Evolutionary conservation across 1,140 invertebrate species (phyloP), one percentile per base, ranked within the genome.

Genomic region (Hirudo medicinalis): DNA sequence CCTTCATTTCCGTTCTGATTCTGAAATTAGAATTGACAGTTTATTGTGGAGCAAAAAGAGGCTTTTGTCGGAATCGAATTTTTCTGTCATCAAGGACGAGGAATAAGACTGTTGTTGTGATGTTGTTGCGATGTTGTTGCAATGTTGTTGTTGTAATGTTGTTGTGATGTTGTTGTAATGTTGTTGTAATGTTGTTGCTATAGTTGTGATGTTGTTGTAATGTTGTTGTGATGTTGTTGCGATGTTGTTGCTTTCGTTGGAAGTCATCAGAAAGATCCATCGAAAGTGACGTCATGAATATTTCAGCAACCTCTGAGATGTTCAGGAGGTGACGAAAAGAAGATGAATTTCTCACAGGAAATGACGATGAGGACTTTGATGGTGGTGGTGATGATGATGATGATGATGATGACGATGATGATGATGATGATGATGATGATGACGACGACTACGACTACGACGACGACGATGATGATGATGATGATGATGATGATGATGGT

Each of bases 1-100:
- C 91, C 76, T 90, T 89, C 75, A 88, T 87, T 79, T 97, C 91
- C 74, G 88, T 87, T 73, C 90, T 87, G 75, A 96, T 85, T 82
- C 93, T 96, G 85, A 54, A 85, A 86, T 43, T 69, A 43, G 53
- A 69, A 49, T 43, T 36, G 57, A 54, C 20, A 54, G 43, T 43
- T 54, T 43, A 70, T 29, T 25, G 69, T 54, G 69, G 11, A 54
- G 22, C 43, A 54, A 54, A 70, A 54, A 70, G 25, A 54, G 43
- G 13, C 43, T 49, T 49, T 49, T 49, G 43, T 17, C 11, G 43
- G 5, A 49, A 13, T 13, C 0, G 13, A 49, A 8, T 49, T 49
- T 49, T 49, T 49, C 11, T 15, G 43, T 17, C 43, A 49, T 49
- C 43, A 8, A 1, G 11, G 43, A 49, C 43, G 15, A 49, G 43